Conservation (phyloP, 2,113 vertebrate genomes). For the Chamaea fasciata region DNA sequence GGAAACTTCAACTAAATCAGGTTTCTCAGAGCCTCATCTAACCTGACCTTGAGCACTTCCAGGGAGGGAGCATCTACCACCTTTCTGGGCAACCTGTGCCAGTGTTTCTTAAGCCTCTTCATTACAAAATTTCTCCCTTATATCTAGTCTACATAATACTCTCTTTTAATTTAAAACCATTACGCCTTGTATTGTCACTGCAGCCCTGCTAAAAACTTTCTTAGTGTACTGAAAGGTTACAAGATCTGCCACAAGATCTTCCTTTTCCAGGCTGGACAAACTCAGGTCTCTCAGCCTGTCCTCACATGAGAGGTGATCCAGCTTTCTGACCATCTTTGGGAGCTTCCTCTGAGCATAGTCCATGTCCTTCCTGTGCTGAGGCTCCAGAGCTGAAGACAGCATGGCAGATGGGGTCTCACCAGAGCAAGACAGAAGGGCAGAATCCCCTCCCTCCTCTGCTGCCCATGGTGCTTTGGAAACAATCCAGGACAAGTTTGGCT, state of each 20-base stretch:
- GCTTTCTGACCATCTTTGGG: background rate
- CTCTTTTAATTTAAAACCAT: background rate
- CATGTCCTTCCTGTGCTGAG: background rate
- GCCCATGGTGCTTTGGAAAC: background rate
- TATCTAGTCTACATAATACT: background rate
- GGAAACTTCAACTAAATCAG: background rate
- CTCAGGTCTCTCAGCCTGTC: background rate
- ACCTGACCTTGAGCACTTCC: background rate
- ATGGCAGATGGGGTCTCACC: background rate
- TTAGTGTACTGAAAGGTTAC: background rate
- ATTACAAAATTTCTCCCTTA: background rate
- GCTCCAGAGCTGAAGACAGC: background rate
- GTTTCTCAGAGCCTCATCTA: background rate
- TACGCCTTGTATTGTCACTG: background rate
- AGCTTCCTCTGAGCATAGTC: background rate
- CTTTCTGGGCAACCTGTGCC: background rate
- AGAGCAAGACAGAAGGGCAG: background rate
- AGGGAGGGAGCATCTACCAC: background rate
- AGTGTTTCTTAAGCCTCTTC: background rate
- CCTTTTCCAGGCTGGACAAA: background rate
- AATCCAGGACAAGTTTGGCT: fast-evolving
- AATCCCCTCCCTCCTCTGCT: background rate
- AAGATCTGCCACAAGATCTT: background rate
- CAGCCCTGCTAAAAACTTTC: background rate
- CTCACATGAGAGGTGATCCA: background rate